Base-by-base conservation (phyloP, 1,140 invertebrate genomes). In the Drosophila virilis region DNA sequence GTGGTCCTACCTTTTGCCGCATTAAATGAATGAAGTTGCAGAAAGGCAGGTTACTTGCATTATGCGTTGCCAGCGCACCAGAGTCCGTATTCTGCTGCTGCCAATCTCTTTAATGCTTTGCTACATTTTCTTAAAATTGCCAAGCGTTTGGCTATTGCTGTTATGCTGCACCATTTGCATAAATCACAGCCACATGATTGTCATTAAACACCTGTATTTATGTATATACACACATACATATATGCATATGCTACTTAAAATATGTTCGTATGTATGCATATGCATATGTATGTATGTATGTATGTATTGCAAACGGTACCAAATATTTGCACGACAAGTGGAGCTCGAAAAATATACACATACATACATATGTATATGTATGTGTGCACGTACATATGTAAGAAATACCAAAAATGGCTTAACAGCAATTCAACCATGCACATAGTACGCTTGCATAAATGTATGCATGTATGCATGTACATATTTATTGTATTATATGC, bases 1-100 rank as follows among this genome's bases (percentile, higher is more conserved):
- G 62, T 9, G 50, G 51, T 51, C 50, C 66, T 77, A 61, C 75
- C 68, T 67, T 65, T 73, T 76, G 59, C 75, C 50, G 83, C 83
- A 78, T 71, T 83, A 77, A 78, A 86, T 86, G 82, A 86, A 86
- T 86, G 82, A 86, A 86, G 81, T 85, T 85, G 79, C 64, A 65
- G 82, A 85, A 78, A 77, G 80, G 81, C 81, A 84, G 80, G 69
- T 81, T 85, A 67, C 82, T 77, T 76, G 51, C 82, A 85, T 85
- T 88, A 74, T 81, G 81, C 67, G 72, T 59, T 70, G 60, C 42
- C 35, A 8, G 7, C 55, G 42, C 32, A n/a, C n/a, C n/a, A 22
- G 9, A 38, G 32, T 51, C 57, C 51, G 54, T 37, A 45, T 72
- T 42, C 42, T 40, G 8, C 32, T 50, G 12, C 22, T 15, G 37